Evolutionary conservation across 2,797 vertebrate species (phyloP), one percentile per base, ranked within the genome.

Genomic region (Myoxocephalus aenaeus): DNA sequence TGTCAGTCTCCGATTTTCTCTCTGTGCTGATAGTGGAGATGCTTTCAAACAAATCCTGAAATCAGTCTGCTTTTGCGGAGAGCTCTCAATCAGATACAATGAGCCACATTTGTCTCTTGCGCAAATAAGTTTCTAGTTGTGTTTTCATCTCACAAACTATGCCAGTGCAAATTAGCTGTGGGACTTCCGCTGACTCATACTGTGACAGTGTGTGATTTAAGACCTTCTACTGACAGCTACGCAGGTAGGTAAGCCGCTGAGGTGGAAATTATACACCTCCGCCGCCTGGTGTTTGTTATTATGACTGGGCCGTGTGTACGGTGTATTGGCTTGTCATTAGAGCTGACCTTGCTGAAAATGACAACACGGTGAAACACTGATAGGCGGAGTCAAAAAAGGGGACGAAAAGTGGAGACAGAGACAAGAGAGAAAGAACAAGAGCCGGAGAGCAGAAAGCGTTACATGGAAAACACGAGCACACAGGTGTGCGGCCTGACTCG

Each of bases 271-370:
- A 92, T 84, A 83, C 80, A 78, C 82, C 86, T 85, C 65, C 2
- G 9, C 72, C 62, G 57, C 56, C 54, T 57, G 70, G 18, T 86
- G 82, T 85, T 88, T 89, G 90, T 88, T 90, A 87, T 89, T 91
- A 90, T 86, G 90, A 78, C 86, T 82, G 56, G 70, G 66, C 22
- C 5, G 64, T 86, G 79, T 82, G 85, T 85, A 56, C 25, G 46
- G 68, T 64, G 38, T 7, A 38, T 44, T 48, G 62, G 75, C 74
- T 84, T 92, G 83, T 90, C 86, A 88, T 91, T 89, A 90, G 36
- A 79, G 84, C 86, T 91, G 91, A 90, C 89, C 87, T 90, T 84
- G 85, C 82, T 85, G 81, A 67, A 88, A 87, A 88, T 85, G 68
- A 82, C 86, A 83, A 83, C 78, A 70, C 53, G 3, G 67, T 79